Evolutionary conservation across 2,113 vertebrate species (phyloP).

Genomic region (Pteruthius melanotis): DNA sequence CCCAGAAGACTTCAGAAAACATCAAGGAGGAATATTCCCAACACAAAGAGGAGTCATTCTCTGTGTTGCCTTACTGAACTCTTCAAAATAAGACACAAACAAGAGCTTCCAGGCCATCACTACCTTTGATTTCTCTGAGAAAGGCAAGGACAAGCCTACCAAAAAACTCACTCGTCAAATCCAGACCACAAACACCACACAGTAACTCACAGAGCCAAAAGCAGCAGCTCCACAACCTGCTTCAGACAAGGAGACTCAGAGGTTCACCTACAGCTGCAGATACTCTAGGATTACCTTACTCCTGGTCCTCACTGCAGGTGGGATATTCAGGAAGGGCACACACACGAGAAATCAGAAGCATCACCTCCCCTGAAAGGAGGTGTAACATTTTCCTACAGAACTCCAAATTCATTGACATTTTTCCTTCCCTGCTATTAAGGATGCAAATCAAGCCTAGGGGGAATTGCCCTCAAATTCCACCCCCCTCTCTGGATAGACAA

Average conservation of each 20-base stretch:
- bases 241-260: not conserved
- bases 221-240: not conserved
- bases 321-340: not conserved
- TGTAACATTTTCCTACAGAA: not conserved
- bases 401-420: not conserved
- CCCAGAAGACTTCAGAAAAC: not conserved
- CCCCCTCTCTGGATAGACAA: not conserved
- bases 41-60: not conserved
- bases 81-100: not conserved
- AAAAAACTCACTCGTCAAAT: not conserved
- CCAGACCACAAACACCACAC: not conserved
- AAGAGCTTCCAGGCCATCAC: not conserved
- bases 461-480: not conserved
- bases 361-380: not conserved
- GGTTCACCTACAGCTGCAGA: not conserved
- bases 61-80: not conserved
- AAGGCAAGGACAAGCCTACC: not conserved
- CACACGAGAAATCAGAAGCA: not conserved
- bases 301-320: not conserved
- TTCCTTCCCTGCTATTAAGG: not conserved
- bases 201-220: not conserved
- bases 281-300: not conserved
- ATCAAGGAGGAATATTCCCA: not conserved
- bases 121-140: not conserved
- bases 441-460: not conserved